Evolutionary conservation across 64 coral and sea anemone genomes (phyloP).

Genomic region (Pachyseris speciosa): DNA sequence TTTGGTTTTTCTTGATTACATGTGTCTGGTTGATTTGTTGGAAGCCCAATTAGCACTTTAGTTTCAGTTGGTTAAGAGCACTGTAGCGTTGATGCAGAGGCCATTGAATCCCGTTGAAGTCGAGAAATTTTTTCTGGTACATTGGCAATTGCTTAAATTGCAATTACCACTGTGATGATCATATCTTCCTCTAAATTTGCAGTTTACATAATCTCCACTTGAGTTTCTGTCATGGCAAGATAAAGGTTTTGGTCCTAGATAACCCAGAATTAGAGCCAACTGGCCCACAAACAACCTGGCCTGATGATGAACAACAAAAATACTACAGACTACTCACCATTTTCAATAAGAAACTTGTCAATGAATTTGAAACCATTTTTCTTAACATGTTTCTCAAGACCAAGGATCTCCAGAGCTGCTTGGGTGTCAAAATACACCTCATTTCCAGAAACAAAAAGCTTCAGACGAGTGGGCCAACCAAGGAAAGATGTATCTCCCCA

Average conservation of each 20-base stretch:
- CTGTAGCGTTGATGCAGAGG: too few relatives aligned
- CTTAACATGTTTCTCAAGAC: slow-evolving; percentile 39
- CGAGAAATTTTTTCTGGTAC: too few relatives aligned
- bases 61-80: too few relatives aligned
- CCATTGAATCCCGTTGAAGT: too few relatives aligned
- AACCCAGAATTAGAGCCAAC: too few relatives aligned
- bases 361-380: slow-evolving; percentile 54
- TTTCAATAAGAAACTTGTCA: slow-evolving; percentile 55
- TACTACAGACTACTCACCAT: slow-evolving; percentile 22
- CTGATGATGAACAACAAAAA: not conserved
- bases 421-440: slow-evolving; percentile 49
- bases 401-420: slow-evolving; percentile 9
- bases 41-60: not conserved
- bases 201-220: too few relatives aligned
- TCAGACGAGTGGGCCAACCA: slow-evolving; percentile 31
- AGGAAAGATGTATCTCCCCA: not conserved
- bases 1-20: not conserved
- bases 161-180: too few relatives aligned
- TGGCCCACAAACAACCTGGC: not conserved
- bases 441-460: not conserved
- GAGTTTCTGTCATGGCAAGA: not conserved
- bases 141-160: too few relatives aligned
- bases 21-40: not conserved
- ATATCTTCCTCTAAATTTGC: too few relatives aligned
- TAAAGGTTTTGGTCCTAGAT: not conserved